Base-by-base conservation (phyloP, 2,888 invertebrate genomes). In the Ceraclea dissimilis region DNA sequence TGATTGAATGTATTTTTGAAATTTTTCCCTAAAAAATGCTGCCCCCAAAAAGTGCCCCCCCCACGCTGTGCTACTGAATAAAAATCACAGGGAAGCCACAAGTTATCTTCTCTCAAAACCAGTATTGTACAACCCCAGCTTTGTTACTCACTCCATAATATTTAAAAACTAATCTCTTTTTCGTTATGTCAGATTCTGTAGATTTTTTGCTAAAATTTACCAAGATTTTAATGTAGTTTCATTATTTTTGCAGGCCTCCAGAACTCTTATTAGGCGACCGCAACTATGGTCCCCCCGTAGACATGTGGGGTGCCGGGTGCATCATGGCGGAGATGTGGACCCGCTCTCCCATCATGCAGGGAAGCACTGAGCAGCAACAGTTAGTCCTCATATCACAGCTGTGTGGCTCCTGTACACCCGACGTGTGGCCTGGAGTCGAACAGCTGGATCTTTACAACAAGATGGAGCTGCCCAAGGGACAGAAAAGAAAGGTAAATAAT, bases 241-340 rank as follows among this genome's bases (percentile, higher is more conserved):
- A 26, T 26, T 26, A 10, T 26, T 26, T 6, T 26, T 26, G 4
- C 4, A 54, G 83, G 19, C 83, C 83, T 17, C 83, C 83, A 0
- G 82, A 82, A 63, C 65, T 82, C 2, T 66, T 78, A 8, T 66
- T 77, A 62, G 78, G 94, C 33, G 92, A 95, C 66, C 80, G 98
- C 13, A 93, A 96, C 73, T 99, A 99, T 67, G 95, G 95, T 0
- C 93, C 97, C 1, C 91, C 96, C 0, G 95, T 99, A 13, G 99
- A 99, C 76, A 83, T 98, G 76, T 92, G 92, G 92, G 92, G 92
- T 1, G 97, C 95, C 0, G 99, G 99, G 0, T 99, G 99, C 69
- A 99, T 99, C 61, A 98, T 99, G 98, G 98, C 98, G 0, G 99
- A 99, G 76, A 93, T 99, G 93, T 99, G 98, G 98, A 98, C 96